Conservation (phyloP, 2,113 vertebrate genomes). For the Xiphophorus maculatus region DNA sequence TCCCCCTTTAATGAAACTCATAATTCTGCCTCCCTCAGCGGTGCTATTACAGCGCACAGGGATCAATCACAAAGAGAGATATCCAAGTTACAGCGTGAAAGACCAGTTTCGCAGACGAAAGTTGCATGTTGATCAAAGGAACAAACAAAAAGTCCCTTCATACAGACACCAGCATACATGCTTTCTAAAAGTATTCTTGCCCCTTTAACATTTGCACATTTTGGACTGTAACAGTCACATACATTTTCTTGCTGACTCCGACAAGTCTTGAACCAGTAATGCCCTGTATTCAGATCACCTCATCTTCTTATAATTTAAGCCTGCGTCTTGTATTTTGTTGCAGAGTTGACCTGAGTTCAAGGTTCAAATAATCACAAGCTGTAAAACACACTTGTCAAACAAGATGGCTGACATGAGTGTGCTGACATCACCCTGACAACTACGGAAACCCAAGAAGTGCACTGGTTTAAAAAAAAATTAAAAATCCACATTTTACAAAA, state of each 20-base stretch:
- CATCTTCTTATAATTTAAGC: not conserved
- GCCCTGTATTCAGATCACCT: not conserved
- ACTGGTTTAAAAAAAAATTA: too few species aligned
- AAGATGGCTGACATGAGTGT: too few species aligned
- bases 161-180: not conserved
- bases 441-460: too few species aligned
- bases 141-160: not conserved
- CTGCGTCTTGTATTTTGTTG: too few species aligned
- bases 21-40: constrained; percentile 54
- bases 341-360: too few species aligned
- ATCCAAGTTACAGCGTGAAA: constrained; percentile 41
- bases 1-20: constrained; percentile 73
- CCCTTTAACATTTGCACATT: not conserved
- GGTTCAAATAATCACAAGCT: too few species aligned
- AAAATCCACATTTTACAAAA: too few species aligned
- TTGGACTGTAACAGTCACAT: not conserved
- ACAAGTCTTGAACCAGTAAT: too few species aligned
- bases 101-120: constrained; percentile 33
- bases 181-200: not conserved
- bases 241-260: too few species aligned
- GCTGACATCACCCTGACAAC: too few species aligned
- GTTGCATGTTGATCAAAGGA: constrained; percentile 14
- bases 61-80: constrained; percentile 65
- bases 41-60: constrained; percentile 33
- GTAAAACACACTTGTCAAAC: too few species aligned